Percentiles rank a stretch among this genome's conserved stretches.
Conservation (phyloP, 2,888 invertebrate genomes). For the Dione juno region DNA sequence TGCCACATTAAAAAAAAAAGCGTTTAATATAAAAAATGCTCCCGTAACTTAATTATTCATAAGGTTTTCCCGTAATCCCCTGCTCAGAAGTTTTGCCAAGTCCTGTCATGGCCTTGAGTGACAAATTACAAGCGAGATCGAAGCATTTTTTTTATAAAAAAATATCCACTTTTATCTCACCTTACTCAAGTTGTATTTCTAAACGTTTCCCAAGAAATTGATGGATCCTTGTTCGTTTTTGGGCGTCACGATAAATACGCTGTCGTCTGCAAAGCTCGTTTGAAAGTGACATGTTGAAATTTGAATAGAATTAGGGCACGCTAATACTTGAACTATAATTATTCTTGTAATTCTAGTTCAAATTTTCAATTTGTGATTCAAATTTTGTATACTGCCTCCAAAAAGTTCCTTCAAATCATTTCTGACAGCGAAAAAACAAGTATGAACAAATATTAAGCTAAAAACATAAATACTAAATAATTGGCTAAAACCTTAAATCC, state of each 20-base stretch:
- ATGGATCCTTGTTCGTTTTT: slow-evolving; percentile 45
- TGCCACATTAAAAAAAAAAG: slow-evolving; percentile 54
- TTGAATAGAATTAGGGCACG: slow-evolving; percentile 38
- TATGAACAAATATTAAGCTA: slow-evolving; percentile 7
- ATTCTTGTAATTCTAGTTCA: slow-evolving; percentile 15
- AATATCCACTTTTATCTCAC: slow-evolving; percentile 50
- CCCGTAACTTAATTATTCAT: slow-evolving; percentile 79
- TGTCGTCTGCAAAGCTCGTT: slow-evolving; percentile 40
- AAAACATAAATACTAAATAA: slow-evolving; percentile 18
- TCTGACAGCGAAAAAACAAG: slow-evolving; percentile 23
- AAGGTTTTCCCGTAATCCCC: slow-evolving; percentile 71
- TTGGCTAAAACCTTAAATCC: slow-evolving; percentile 21
- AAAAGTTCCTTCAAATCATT: neutral
- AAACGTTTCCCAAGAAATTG: slow-evolving; percentile 45
- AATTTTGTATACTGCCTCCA: neutral
- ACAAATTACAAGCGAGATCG: slow-evolving; percentile 73
- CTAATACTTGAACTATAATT: slow-evolving; percentile 36
- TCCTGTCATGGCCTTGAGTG: slow-evolving; percentile 73
- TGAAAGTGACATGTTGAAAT: slow-evolving; percentile 38
- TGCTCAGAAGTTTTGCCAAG: slow-evolving; percentile 61
- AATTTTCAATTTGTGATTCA: neutral
- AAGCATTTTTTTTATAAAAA: slow-evolving; percentile 57
- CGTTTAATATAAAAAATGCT: slow-evolving; percentile 65
- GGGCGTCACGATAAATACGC: slow-evolving; percentile 46
- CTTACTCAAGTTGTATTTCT: slow-evolving; percentile 47